Evolutionary conservation across 2,113 vertebrate genomes (phyloP).

Genomic region (Glaucidium brasilianum): DNA sequence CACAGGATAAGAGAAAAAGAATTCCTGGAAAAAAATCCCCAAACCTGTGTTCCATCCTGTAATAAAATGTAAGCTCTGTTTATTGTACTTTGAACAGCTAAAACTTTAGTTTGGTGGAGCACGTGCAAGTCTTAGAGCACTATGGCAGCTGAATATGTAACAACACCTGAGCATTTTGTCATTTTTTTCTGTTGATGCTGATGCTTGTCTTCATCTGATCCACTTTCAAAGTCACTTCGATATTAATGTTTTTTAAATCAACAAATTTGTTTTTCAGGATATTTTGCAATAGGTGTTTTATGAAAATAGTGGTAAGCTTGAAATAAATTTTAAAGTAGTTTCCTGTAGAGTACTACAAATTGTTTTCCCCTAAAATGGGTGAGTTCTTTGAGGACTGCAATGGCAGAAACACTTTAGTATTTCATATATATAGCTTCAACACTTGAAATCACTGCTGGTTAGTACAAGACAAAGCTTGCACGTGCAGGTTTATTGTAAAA

Average conservation of each 20-base stretch:
- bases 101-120: background rate
- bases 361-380: background rate
- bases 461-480: background rate
- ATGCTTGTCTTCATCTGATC: background rate
- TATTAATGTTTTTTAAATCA: background rate
- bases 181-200: background rate
- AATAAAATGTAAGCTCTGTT: background rate
- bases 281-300: background rate
- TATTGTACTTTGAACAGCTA: too few species aligned
- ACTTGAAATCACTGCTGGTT: background rate
- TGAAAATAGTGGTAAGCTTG: background rate
- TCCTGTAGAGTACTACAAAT: background rate
- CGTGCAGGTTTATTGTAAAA: background rate
- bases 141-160: accelerated
- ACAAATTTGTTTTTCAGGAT: background rate
- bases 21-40: background rate
- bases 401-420: background rate
- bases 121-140: background rate
- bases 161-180: background rate
- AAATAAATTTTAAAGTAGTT: background rate
- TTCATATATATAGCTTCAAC: background rate
- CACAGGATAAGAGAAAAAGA: background rate
- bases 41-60: accelerated
- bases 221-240: background rate
- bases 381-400: background rate